Evolutionary conservation across 2,113 vertebrate species (phyloP).

Genomic region (Saccopteryx leptura): DNA sequence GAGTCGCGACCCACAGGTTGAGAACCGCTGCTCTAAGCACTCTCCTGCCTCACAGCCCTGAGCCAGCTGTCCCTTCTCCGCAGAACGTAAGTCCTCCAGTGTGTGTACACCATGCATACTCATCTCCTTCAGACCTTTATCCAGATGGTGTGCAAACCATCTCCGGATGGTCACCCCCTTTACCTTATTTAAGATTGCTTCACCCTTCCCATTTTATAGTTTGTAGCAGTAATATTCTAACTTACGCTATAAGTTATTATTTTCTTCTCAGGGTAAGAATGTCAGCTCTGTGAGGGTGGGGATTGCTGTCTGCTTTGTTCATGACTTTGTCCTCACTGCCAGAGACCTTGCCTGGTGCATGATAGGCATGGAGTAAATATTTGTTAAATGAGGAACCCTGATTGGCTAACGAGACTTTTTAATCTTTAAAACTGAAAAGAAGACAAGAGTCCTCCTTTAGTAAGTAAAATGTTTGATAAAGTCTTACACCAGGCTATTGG

Average conservation of each 20-base stretch:
- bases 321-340: not conserved
- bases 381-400: not conserved
- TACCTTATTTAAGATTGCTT: not conserved
- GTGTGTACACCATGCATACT: not conserved
- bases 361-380: slow-evolving; percentile 1
- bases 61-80: not conserved
- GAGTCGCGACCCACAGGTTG: too few relatives aligned
- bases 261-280: not conserved
- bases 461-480: not conserved
- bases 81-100: not conserved
- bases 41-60: not conserved
- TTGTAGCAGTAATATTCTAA: not conserved
- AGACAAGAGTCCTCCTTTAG: not conserved
- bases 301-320: not conserved
- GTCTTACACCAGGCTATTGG: not conserved
- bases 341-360: not conserved
- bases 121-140: not conserved
- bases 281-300: not conserved
- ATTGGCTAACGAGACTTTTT: not conserved
- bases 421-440: not conserved
- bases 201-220: not conserved
- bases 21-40: not conserved
- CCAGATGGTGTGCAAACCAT: not conserved
- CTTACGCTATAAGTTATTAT: not conserved
- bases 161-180: not conserved